Conservation (phyloP, 2,113 vertebrate genomes). For the Athene noctua region DNA sequence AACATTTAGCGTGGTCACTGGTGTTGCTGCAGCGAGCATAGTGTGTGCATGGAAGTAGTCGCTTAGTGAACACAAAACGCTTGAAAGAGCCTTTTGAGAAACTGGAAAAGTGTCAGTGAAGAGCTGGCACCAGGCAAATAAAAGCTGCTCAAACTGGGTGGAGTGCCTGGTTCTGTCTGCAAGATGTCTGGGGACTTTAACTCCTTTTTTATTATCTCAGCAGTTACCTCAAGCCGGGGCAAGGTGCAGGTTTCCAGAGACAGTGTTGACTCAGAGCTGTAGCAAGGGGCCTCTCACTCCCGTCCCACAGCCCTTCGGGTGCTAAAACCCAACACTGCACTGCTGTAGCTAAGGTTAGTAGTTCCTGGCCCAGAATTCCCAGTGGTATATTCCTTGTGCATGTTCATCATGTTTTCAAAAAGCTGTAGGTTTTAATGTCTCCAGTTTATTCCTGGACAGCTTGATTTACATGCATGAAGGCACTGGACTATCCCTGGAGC, state of each 20-base stretch:
- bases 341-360: not conserved
- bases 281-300: not conserved
- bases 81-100: not conserved
- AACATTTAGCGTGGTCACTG: not conserved
- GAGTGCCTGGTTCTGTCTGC: not conserved
- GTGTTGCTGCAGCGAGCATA: not conserved
- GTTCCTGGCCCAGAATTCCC: not conserved
- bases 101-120: not conserved
- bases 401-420: not conserved
- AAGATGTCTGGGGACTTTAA: not conserved
- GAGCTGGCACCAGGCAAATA: not conserved
- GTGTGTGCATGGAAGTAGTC: not conserved
- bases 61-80: not conserved
- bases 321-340: not conserved
- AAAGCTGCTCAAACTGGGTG: not conserved
- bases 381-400: not conserved
- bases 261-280: not conserved
- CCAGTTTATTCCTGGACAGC: not conserved
- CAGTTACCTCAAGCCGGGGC: not conserved
- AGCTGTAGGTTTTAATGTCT: not conserved
- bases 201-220: not conserved
- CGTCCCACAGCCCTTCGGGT: not conserved
- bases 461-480: rapidly evolving
- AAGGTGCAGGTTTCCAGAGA: not conserved
- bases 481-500: not conserved